Percentiles rank a stretch among this genome's conserved stretches.
phyloP scores from a whole-genome alignment of 2,797 vertebrate species.

The Astyanax mexicanus region DNA sequence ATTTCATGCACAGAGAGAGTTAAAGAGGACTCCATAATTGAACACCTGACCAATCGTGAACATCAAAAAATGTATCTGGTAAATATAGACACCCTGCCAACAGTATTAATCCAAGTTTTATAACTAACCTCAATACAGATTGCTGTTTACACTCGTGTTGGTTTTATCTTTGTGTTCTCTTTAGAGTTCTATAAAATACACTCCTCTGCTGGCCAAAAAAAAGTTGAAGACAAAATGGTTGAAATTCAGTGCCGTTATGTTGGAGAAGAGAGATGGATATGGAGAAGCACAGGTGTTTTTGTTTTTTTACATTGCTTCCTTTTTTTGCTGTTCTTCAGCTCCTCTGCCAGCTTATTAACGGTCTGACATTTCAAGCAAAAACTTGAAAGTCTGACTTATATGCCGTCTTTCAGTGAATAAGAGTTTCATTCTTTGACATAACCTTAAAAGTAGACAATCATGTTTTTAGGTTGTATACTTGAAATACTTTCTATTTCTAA shows the following conservation, averaged over 20 bases:
- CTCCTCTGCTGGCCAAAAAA: background rate
- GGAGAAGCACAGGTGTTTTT: constrained; percentile 21
- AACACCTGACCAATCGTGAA: constrained; percentile 17
- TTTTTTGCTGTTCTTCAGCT: background rate
- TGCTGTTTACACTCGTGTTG: background rate
- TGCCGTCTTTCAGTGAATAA: too few relatives aligned
- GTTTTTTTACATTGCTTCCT: background rate
- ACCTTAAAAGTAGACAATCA: too few relatives aligned
- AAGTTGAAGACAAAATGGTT: constrained; percentile 21
- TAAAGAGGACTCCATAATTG: constrained; percentile 11
- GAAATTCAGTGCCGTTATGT: background rate
- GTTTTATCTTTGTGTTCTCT: background rate
- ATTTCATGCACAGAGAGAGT: constrained; percentile 19
- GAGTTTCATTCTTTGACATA: too few relatives aligned
- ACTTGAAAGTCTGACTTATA: too few relatives aligned
- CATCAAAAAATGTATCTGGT: constrained; percentile 35
- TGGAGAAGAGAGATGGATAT: constrained; percentile 34
- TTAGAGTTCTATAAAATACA: constrained; percentile 26
- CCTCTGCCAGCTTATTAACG: too few relatives aligned
- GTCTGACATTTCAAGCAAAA: too few relatives aligned
- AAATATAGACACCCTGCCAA: background rate
- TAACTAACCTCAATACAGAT: background rate
- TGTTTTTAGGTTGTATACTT: too few relatives aligned
- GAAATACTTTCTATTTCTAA: too few relatives aligned
- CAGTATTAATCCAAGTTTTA: background rate